These are phyloP conservation scores for Notodonta dromedarius DNA, from an alignment of 2,888 invertebrate genomes.

Conservation along the genomic window DNA sequence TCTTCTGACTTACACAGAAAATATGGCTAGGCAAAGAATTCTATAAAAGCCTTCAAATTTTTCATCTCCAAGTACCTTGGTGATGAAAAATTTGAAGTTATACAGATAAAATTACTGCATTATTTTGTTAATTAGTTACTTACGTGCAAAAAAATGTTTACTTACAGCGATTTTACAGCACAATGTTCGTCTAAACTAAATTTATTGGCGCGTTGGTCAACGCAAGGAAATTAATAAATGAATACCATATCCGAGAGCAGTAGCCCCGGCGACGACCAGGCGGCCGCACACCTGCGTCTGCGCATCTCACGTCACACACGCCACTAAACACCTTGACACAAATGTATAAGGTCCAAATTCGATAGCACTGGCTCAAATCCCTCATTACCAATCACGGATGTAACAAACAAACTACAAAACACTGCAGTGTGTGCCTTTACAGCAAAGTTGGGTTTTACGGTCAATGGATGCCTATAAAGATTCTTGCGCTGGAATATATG, in stretches of 20 bases:
- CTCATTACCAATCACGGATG: constrained; percentile 82
- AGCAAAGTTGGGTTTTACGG: constrained; percentile 76
- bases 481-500: constrained; percentile 62
- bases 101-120: too few species aligned
- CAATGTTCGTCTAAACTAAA: constrained; percentile 44
- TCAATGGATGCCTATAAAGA: constrained; percentile 63
- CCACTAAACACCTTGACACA: constrained; percentile 36
- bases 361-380: constrained; percentile 37
- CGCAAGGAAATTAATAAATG: constrained; percentile 82
- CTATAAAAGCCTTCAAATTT: too few species aligned
- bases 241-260: constrained; percentile 79
- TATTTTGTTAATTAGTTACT: too few species aligned
- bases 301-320: constrained; percentile 60
- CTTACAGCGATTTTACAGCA: constrained; percentile 9
- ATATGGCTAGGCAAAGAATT: too few species aligned
- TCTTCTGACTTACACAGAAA: too few species aligned
- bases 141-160: constrained; percentile 14
- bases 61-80: too few species aligned
- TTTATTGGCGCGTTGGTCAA: constrained; percentile 66
- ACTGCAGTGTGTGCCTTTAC: constrained; percentile 67
- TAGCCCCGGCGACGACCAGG: constrained; percentile 79
- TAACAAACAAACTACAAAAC: constrained; percentile 81
- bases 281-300: constrained; percentile 80
- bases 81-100: too few species aligned
- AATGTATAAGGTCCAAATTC: constrained; percentile 22